Percentiles rank a stretch among this genome's conserved stretches.
Conservation (phyloP, 2,113 vertebrate genomes). For the Andinoacara biseriatus region DNA sequence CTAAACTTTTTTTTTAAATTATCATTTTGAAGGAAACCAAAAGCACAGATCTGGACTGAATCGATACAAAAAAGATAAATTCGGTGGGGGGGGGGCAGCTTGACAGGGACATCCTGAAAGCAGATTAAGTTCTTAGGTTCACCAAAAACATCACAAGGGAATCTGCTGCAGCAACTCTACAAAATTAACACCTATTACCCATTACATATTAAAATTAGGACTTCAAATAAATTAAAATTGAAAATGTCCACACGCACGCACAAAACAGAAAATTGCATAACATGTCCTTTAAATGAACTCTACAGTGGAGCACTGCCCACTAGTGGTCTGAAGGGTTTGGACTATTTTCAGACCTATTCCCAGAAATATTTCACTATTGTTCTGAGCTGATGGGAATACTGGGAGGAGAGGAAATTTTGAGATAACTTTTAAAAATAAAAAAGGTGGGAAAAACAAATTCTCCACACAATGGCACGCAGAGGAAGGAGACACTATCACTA, state of each 20-base stretch:
- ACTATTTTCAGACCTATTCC: background rate
- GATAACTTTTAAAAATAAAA: background rate
- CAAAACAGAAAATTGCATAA: background rate
- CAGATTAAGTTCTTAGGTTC: background rate
- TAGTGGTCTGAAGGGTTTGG: conserved; percentile 22
- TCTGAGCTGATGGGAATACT: conserved; percentile 14
- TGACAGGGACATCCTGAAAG: background rate
- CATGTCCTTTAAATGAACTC: background rate
- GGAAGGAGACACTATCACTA: background rate
- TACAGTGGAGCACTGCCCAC: conserved; percentile 2
- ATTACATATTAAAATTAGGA: background rate
- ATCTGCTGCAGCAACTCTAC: background rate
- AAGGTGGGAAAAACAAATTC: conserved; percentile 3
- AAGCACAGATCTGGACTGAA: background rate
- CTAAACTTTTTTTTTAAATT: background rate
- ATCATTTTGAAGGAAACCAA: background rate
- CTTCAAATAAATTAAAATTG: background rate
- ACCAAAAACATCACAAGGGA: background rate
- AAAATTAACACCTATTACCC: no score
- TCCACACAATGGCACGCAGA: background rate
- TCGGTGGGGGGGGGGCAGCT: no score
- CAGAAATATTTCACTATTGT: conserved; percentile 25
- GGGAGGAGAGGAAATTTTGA: background rate
- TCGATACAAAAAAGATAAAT: background rate
- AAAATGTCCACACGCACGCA: background rate